phyloP scores from a whole-genome alignment of 1,140 invertebrate species.

The Triops cancriformis region DNA sequence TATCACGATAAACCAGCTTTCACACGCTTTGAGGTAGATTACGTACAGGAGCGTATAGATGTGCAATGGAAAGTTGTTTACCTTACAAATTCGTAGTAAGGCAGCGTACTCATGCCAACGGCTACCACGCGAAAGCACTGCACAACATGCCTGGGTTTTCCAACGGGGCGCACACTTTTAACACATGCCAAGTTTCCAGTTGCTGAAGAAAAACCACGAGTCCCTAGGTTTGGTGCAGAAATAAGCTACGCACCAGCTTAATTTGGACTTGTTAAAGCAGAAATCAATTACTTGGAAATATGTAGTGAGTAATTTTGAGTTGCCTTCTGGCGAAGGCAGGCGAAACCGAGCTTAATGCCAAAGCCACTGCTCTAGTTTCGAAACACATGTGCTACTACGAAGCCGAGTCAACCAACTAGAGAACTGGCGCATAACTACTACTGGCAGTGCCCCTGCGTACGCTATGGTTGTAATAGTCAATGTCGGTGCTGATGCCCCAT shows the following conservation, averaged over 20 bases:
- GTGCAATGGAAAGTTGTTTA: background rate
- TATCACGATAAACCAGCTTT: background rate
- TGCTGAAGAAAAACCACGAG: background rate
- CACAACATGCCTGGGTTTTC: background rate
- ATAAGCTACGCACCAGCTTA: background rate
- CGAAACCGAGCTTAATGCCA: background rate
- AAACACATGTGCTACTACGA: background rate
- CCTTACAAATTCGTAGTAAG: background rate
- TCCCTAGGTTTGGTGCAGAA: background rate
- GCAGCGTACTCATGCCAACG: background rate
- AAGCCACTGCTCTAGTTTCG: background rate
- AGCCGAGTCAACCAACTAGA: background rate
- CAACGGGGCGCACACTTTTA: background rate
- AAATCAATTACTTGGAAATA: background rate
- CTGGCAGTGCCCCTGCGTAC: background rate
- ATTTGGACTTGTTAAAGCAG: no score
- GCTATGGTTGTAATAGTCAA: slow-evolving; percentile 6
- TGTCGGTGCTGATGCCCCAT: background rate
- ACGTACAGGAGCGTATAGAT: background rate
- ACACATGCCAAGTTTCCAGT: background rate
- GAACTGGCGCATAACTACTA: slow-evolving; percentile 1
- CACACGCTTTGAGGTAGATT: background rate
- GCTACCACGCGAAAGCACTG: background rate
- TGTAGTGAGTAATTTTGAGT: background rate
- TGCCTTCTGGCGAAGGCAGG: background rate